Evolutionary conservation across 2,888 invertebrate genomes (phyloP), one percentile per base, ranked within the genome.

Genomic region (Volucella inflata): DNA sequence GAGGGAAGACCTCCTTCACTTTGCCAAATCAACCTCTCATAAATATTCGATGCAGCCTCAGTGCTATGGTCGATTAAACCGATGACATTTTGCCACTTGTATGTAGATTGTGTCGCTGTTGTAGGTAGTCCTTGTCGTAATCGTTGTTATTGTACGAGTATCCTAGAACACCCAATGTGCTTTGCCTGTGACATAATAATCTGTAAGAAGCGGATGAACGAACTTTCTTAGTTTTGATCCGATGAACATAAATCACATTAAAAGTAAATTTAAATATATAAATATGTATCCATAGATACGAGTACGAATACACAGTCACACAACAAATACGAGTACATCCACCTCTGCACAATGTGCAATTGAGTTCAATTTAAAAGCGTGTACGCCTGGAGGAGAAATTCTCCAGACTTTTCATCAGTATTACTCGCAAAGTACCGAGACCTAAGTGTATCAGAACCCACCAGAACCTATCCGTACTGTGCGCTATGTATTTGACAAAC

Each of bases 1-100:
- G n/a, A n/a, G n/a, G n/a, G n/a, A n/a, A 30, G 30, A 30, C 46
- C 21, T n/a, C 10, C 16, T 21, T 53, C 68, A 46, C 55, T 59
- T 38, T 3, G 16, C 44, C 59, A 51, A 44, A 68, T 53, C 68
- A 51, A 70, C 72, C 59, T 53, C 80, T 75, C 84, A 84, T 84
- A 84, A 84, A 84, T 84, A 84, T 84, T 80, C 70, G 70, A 84
- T 80, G 84, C 75, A 84, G 60, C 75, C 38, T 71, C 70, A 80
- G 65, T 75, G 75, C 57, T 75, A 80, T 60, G 80, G 84, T 80
- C 84, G 84, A 75, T 84, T 84, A 75, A 84, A 55, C 84, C 70
- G 60, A 75, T 80, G 84, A 80, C 84, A 84, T 80, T 84, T 79
- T 84, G 64, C 75, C 70, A 80, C 84, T 80, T 80, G 21, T 55